These are phyloP conservation scores for Melanotaenia nigrans DNA, from an alignment of 2,797 vertebrate genomes.

Conservation along the genomic window DNA sequence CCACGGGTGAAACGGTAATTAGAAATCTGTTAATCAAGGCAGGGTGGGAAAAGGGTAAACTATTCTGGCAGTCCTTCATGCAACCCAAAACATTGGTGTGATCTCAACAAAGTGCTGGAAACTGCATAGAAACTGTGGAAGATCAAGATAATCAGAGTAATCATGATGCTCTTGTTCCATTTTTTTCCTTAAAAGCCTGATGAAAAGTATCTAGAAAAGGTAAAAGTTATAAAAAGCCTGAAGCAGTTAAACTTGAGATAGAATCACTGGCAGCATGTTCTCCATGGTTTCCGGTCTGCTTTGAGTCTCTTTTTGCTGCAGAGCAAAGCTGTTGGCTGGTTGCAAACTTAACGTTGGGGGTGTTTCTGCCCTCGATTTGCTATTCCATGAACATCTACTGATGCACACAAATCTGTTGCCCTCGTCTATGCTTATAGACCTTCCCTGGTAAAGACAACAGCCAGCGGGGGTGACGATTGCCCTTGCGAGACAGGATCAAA, in stretches of 20 bases:
- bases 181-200: not conserved
- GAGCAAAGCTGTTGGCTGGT: not conserved
- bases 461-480: not conserved
- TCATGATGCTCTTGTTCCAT: not conserved
- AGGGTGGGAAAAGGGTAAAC: not conserved
- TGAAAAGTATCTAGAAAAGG: not conserved
- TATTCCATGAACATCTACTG: conserved; percentile 8
- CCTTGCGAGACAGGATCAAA: not conserved
- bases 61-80: not conserved
- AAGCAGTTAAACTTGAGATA: not conserved
- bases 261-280: not conserved
- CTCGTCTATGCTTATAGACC: not conserved
- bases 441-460: not conserved
- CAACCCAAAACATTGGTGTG: not conserved
- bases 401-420: conserved; percentile 1
- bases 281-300: not conserved
- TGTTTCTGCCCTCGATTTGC: not conserved
- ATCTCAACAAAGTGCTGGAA: not conserved
- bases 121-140: not conserved
- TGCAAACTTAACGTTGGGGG: not conserved
- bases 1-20: conserved; percentile 34
- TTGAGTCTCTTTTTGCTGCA: not conserved
- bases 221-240: not conserved
- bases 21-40: conserved; percentile 3
- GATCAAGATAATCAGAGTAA: not conserved